Evolutionary conservation across 2,888 invertebrate genomes (phyloP).

Genomic region (Lasioglossum leucozonium): DNA sequence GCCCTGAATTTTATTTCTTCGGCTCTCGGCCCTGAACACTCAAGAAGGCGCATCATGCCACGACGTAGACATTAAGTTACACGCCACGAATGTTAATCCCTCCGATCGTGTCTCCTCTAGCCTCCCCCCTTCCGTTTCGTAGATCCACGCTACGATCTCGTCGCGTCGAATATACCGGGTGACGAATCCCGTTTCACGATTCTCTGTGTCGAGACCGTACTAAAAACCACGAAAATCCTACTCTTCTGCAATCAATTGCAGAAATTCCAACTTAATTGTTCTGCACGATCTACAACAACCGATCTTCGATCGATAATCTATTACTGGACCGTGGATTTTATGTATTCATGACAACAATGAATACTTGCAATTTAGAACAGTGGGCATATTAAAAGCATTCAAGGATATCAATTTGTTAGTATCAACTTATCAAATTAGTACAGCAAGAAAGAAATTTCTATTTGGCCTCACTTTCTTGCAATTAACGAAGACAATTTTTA

Average conservation of each 20-base stretch:
- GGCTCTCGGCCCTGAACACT: slow-evolving; percentile 47
- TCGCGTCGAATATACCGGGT: slow-evolving; percentile 56
- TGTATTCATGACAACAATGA: neutral
- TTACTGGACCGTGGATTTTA: neutral
- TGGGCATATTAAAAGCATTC: no score
- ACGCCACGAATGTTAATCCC: slow-evolving; percentile 75
- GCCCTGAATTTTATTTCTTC: slow-evolving; percentile 42
- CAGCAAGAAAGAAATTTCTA: no score
- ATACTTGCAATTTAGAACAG: no score
- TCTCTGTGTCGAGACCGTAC: neutral
- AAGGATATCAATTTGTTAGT: no score
- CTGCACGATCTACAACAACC: neutral
- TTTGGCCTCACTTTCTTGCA: no score
- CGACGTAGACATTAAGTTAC: slow-evolving; percentile 67
- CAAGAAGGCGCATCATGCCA: slow-evolving; percentile 43
- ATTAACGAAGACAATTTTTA: no score
- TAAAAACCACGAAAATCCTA: neutral
- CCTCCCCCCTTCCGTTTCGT: slow-evolving; percentile 37
- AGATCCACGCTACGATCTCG: slow-evolving; percentile 43
- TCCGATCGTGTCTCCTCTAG: slow-evolving; percentile 60
- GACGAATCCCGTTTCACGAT: slow-evolving; percentile 15
- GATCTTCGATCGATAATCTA: neutral
- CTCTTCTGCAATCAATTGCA: neutral
- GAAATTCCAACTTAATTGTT: neutral
- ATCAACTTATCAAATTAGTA: no score